A percentile compares a stretch with the other conserved stretches of the same genome.
Evolutionary conservation across 2,797 vertebrate species (phyloP).

Genomic region (Lycodopsis pacificus): DNA sequence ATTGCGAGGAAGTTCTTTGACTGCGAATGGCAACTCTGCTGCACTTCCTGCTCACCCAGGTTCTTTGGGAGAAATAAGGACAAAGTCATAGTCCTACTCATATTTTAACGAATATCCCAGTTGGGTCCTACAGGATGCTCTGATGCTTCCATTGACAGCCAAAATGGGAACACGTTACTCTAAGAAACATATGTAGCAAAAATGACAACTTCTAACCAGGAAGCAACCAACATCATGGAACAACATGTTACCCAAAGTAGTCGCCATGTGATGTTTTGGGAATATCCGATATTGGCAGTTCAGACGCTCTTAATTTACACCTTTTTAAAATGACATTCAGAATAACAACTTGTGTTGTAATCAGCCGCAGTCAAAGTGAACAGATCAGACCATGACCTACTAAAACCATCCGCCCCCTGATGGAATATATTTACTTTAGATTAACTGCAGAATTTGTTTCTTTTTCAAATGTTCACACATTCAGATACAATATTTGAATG

Average conservation of each 20-base stretch:
- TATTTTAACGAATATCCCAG: background rate
- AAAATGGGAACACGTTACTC: background rate
- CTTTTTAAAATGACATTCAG: background rate
- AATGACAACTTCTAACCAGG: too few relatives aligned
- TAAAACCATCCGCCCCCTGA: background rate
- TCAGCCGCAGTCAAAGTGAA: background rate
- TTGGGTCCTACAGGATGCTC: background rate
- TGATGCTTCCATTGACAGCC: background rate
- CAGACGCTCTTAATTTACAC: too few relatives aligned
- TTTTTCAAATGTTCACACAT: background rate
- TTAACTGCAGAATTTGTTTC: background rate
- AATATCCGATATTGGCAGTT: background rate
- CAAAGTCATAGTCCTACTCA: background rate
- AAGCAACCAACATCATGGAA: background rate
- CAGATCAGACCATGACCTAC: background rate
- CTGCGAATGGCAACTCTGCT: background rate
- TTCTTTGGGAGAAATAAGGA: background rate
- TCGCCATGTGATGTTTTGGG: background rate
- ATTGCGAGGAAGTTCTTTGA: background rate
- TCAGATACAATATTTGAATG: background rate
- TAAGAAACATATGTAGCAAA: background rate
- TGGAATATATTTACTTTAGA: background rate
- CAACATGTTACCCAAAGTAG: background rate
- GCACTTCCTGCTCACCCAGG: background rate
- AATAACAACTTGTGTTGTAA: background rate